Base-by-base conservation (phyloP, 2,888 invertebrate genomes). In the Drosophila mimica region DNA sequence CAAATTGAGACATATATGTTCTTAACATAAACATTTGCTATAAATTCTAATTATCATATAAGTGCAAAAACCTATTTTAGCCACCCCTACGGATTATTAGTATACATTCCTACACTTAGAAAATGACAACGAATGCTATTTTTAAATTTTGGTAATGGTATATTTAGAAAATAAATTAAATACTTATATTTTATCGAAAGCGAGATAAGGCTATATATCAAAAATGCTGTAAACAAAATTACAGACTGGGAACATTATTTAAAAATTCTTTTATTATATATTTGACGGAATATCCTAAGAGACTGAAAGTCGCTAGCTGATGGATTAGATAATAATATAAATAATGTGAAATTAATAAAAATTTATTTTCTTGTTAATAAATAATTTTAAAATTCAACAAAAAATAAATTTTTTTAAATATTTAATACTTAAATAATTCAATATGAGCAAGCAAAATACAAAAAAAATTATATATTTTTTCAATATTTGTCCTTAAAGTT, bases 41-140 rank as follows among this genome's bases (percentile, higher is more conserved):
- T 31, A 43, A 57, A 31, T 52, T 51, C 25, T 34, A n/a, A 36
- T 25, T 46, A 46, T 33, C 46, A 13, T 9, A 36, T 28, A 38
- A 25, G 30, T 34, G 13, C 36, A 25, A 33, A 40, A 28, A 53
- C 28, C 20, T 31, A 4, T 53, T 38, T 30, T 40, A 72, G 49
- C 48, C 40, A 74, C 79, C 79, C 75, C 46, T 59, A 56, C 46
- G 40, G 11, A 49, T 34, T 56, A 56, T 54, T 61, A 54, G 75
- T 77, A 77, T 70, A 79, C 62, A 76, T 65, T 57, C 49, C 0
- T 65, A 65, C 76, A 76, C 76, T 63, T 48, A 8, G 17, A 66
- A 75, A 70, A 65, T 20, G 13, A 9, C 4, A 17, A 30, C 25
- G 28, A 15, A 8, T 28, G 15, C 46, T 46, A 46, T 46, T 46